Conservation (phyloP, 1,140 invertebrate genomes). For the Dendrolimus punctatus region DNA sequence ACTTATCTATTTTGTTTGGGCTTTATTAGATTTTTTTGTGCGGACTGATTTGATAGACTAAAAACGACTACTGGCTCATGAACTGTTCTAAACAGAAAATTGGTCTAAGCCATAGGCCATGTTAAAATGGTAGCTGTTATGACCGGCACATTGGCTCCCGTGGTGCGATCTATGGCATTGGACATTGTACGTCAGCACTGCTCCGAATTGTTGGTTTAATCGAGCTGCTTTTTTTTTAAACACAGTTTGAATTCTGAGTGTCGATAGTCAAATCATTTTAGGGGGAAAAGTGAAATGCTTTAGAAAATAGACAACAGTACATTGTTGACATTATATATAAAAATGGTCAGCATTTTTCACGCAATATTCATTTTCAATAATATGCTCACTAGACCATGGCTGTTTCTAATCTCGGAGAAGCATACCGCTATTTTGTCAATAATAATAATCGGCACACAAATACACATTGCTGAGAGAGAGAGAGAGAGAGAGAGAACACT, state of each 20-base stretch:
- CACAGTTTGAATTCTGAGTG: constrained; percentile 43
- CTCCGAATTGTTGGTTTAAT: constrained; percentile 67
- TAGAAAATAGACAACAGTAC: too few species aligned
- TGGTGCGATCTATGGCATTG: constrained; percentile 61
- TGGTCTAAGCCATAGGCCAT: constrained; percentile 10
- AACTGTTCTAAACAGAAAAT: constrained; percentile 8
- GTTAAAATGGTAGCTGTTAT: constrained; percentile 20
- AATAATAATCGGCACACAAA: too few species aligned
- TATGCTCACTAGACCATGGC: too few species aligned
- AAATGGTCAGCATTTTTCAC: too few species aligned
- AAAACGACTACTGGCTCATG: constrained; percentile 22
- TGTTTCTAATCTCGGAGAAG: too few species aligned
- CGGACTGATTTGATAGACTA: constrained; percentile 17
- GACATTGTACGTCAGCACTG: constrained; percentile 45
- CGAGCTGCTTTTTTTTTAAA: constrained; percentile 60
- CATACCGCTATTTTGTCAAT: too few species aligned
- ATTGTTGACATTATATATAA: too few species aligned
- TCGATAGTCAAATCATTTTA: constrained; percentile 23
- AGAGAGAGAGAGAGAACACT: too few species aligned
- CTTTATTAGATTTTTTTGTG: constrained; percentile 66
- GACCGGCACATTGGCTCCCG: constrained; percentile 40
- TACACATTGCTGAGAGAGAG: too few species aligned
- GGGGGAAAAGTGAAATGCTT: constrained; percentile 22
- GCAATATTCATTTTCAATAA: too few species aligned
- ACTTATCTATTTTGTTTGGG: constrained; percentile 58